phyloP scores from a whole-genome alignment of 2,113 vertebrate genomes.

The Gallinago jamesoni region DNA sequence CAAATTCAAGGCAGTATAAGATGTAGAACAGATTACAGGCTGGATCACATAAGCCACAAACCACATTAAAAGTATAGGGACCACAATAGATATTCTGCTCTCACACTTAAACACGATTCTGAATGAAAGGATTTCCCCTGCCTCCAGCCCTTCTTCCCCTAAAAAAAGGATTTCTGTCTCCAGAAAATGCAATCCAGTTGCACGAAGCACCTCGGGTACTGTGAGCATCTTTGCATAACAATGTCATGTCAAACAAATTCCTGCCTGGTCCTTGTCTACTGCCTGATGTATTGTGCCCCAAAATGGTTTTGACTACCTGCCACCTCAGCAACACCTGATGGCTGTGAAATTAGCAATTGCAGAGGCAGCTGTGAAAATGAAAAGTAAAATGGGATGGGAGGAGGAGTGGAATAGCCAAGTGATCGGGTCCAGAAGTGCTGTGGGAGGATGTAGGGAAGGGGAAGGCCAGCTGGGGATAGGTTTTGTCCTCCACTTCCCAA shows the following conservation, averaged over 20 bases:
- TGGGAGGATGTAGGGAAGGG: background rate
- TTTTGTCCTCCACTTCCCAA: background rate
- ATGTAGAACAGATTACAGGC: slow-evolving; percentile 37
- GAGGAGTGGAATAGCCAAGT: background rate
- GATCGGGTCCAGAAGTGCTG: background rate
- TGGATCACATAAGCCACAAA: slow-evolving; percentile 29
- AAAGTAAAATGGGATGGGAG: background rate
- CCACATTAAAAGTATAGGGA: background rate
- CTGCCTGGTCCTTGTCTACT: slow-evolving; percentile 11
- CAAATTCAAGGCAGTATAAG: slow-evolving; percentile 19
- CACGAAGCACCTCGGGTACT: background rate
- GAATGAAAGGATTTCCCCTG: slow-evolving; percentile 43
- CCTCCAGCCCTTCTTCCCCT: background rate
- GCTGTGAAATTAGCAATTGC: slow-evolving; percentile 54
- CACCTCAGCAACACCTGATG: slow-evolving; percentile 24
- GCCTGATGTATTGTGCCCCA: slow-evolving; percentile 55
- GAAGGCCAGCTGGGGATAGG: background rate
- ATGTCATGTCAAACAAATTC: slow-evolving; percentile 50
- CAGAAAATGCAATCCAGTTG: slow-evolving; percentile 23
- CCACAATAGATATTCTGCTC: slow-evolving; percentile 52
- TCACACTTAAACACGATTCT: background rate
- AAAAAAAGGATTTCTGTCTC: slow-evolving; percentile 26
- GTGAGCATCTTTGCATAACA: slow-evolving; percentile 35
- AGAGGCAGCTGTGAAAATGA: slow-evolving; percentile 61
- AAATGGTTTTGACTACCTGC: slow-evolving; percentile 55